Base-by-base conservation (phyloP, 2,113 vertebrate species). In the Mungos mungo region DNA sequence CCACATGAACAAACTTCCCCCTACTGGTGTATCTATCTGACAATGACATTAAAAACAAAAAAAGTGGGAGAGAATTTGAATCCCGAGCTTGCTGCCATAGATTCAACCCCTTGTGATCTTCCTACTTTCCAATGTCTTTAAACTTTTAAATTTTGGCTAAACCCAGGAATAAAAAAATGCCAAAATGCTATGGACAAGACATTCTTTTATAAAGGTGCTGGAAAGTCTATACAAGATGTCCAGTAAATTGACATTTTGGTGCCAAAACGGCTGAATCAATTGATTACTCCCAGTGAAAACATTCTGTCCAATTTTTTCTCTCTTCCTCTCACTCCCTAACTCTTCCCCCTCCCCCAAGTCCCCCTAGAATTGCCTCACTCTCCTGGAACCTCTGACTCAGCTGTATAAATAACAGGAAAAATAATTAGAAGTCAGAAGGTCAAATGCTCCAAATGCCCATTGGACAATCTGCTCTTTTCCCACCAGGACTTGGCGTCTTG, bases 311-410 rank as follows among this genome's bases (percentile, higher is more conserved):
- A 57, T 71, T 88, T 90, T 57, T 35, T 52, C 57, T 88, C 71
- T 85, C 68, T n/a, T 89, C 82, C 79, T 86, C 91, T 57, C 31
- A 11, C 54, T 82, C 79, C 76, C 63, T 25, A 52, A 29, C 41
- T 79, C 74, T 63, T 29, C 60, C 35, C 93, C 90, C 80, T 54
- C 85, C 93, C 69, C 90, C 33, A 25, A 3, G 6, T 11, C 66
- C 77, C 83, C 79, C n/a, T 63, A 21, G 90, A 90, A 95, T 86
- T 77, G 90, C 91, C 96, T 97, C 91, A 88, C n/a, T 93, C 93
- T 94, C 91, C 96, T 94, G 95, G 97, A 97, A 86, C 96, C 94
- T 97, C 96, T 97, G 96, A 97, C 86, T 98, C 97, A 97, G 97
- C 97, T 97, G 72, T 87, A 95, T 74, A 95, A 97, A 98, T 97